phyloP scores from a whole-genome alignment of 2,113 vertebrate species.

The Pseudorectes ferrugineus region DNA sequence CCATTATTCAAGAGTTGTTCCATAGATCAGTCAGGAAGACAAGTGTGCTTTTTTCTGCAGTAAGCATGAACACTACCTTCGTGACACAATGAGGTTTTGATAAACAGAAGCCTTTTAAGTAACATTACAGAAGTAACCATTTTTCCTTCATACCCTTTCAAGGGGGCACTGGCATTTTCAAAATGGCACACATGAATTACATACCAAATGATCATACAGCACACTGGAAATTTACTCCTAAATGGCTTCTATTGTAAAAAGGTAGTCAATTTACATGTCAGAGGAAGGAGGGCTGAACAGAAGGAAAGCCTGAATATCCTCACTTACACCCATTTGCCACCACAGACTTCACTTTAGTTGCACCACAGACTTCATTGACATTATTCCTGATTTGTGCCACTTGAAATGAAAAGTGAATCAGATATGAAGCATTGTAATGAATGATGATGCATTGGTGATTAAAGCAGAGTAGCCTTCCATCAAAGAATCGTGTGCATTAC shows the following conservation, averaged over 20 bases:
- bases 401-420: not conserved
- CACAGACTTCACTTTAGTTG: not conserved
- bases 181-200: slow-evolving; percentile 44
- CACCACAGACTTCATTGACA: not conserved
- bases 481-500: not conserved
- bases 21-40: slow-evolving; percentile 60
- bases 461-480: slow-evolving; percentile 2
- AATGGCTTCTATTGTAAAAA: slow-evolving; percentile 48
- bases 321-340: not conserved
- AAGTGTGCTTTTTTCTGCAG: slow-evolving; percentile 50
- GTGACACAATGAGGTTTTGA: slow-evolving; percentile 24
- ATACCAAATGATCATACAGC: slow-evolving; percentile 27
- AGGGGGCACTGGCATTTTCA: slow-evolving; percentile 47
- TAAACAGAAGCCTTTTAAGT: slow-evolving; percentile 49
- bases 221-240: slow-evolving; percentile 45
- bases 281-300: slow-evolving; percentile 20
- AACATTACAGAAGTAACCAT: not conserved
- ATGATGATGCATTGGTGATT: slow-evolving; percentile 24
- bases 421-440: not conserved
- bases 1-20: slow-evolving; percentile 52
- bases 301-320: not conserved
- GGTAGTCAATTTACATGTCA: slow-evolving; percentile 55
- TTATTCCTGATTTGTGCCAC: not conserved
- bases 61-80: slow-evolving; percentile 13
- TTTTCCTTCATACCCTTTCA: slow-evolving; percentile 27